Evolutionary conservation across 2,113 vertebrate genomes (phyloP).

Genomic region (Spea bombifrons): DNA sequence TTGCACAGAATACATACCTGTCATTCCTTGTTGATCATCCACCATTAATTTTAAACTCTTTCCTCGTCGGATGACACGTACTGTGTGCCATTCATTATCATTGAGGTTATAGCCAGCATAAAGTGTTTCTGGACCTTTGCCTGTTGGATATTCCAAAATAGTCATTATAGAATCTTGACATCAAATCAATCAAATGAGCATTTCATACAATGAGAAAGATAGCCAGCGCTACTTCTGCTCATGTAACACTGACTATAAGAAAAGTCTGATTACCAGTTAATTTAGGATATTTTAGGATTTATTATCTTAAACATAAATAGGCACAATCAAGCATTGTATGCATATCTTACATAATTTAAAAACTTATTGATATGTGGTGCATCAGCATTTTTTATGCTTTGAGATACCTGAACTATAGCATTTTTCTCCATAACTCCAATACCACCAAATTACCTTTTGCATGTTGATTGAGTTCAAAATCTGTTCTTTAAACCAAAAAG

Average conservation of each 20-base stretch:
- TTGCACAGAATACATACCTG: slow-evolving; percentile 63
- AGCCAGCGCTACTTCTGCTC: not conserved
- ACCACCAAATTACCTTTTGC: no score
- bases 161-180: slow-evolving; percentile 75
- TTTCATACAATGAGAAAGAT: slow-evolving; percentile 63
- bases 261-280: no score
- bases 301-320: slow-evolving; percentile 68
- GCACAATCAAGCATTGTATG: slow-evolving; percentile 64
- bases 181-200: slow-evolving; percentile 65
- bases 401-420: no score
- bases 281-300: not conserved
- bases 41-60: slow-evolving; percentile 94
- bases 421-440: no score
- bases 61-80: slow-evolving; percentile 94
- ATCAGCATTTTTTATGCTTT: no score
- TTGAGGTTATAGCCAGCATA: slow-evolving; percentile 99
- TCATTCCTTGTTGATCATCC: slow-evolving; percentile 87
- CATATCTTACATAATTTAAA: not conserved
- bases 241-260: not conserved
- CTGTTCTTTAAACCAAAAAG: no score
- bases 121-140: slow-evolving; percentile 98
- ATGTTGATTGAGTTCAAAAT: no score
- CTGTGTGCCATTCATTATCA: slow-evolving; percentile 99
- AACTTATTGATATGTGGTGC: no score
- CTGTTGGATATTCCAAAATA: slow-evolving; percentile 97